Percentiles rank a stretch among this genome's conserved stretches.
These are phyloP conservation scores for Drosophila ficusphila DNA, from an alignment of 1,140 invertebrate species.

Conservation along the genomic window DNA sequence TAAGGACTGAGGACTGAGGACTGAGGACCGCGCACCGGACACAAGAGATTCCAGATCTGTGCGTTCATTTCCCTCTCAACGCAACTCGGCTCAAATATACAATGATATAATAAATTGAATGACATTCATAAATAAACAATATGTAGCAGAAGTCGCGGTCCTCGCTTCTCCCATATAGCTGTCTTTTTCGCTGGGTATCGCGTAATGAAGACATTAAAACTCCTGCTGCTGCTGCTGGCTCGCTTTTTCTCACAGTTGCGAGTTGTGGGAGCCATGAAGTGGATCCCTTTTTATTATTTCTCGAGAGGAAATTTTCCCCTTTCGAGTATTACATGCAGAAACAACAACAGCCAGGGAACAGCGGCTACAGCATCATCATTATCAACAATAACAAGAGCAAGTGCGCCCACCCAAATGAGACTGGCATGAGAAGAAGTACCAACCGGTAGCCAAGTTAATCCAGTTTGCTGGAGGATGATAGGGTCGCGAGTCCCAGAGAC, in stretches of 20 bases:
- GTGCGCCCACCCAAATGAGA: constrained; percentile 61
- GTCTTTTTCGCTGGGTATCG: constrained; percentile 10
- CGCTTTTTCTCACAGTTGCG: constrained; percentile 37
- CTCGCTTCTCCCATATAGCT: not conserved
- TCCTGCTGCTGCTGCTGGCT: constrained; percentile 1
- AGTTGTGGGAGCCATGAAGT: constrained; percentile 39
- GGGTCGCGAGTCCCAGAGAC: constrained; percentile 2
- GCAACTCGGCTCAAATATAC: constrained; percentile 67
- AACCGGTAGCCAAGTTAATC: constrained; percentile 59
- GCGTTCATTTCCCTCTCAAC: constrained; percentile 81
- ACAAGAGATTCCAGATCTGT: constrained; percentile 2
- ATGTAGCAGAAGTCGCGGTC: constrained; percentile 46
- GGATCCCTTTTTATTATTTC: not conserved
- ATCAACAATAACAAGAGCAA: constrained; percentile 78
- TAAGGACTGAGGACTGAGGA: constrained; percentile 16
- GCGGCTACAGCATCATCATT: constrained; percentile 69
- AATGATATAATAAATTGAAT: constrained; percentile 83
- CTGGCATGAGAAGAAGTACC: not conserved
- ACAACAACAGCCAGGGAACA: constrained; percentile 53
- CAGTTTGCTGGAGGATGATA: constrained; percentile 23
- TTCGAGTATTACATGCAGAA: constrained; percentile 62
- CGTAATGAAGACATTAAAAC: constrained; percentile 78
- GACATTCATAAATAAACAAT: constrained; percentile 83
- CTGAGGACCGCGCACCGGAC: not conserved
- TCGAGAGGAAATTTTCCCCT: not conserved